Evolutionary conservation across 2,797 vertebrate species (phyloP), one percentile per base, ranked within the genome.

Genomic region (Agapornis canus): DNA sequence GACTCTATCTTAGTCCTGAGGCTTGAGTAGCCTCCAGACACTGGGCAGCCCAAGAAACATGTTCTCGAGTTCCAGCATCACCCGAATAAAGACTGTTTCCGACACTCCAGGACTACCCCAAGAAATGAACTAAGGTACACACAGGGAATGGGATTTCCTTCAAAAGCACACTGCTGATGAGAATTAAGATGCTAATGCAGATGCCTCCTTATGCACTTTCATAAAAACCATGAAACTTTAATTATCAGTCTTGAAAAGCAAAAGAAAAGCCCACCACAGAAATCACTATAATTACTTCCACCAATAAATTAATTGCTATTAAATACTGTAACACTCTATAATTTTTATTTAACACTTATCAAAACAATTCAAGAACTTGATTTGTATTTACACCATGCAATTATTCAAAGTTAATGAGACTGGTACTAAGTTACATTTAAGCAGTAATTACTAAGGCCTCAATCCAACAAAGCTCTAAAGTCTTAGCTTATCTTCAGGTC

Each of bases 71-170:
- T 69, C 65, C 66, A 82, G 25, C 20, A 49, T 19, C 70, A 63
- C 45, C 47, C 26, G 35, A 84, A 79, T 2, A n/a, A 75, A 39
- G 1, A 4, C 16, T 13, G 4, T 13, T 69, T 81, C 23, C 43
- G 1, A 0, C 4, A 9, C 32, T 71, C 43, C 22, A 29, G 32
- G 65, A 11, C 31, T 15, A 37, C 20, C 29, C 15, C 0, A 0
- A 85, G 60, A 61, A 16, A 29, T 1, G 2, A 63, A 48, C 29
- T 22, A 54, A n/a, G 23, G 35, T 43, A 85, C 40, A 8, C 0
- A 9, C 7, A 5, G 20, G 19, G 11, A 82, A 70, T 26, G n/a
- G 85, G 37, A 82, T 40, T 15, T 29, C 27, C 43, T 63, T 66
- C 54, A 37, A 56, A 89, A 87, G 17, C 68, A 89, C 47, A 16